Evolutionary conservation across 2,797 vertebrate genomes (phyloP).

Genomic region (Clarias pachynema): DNA sequence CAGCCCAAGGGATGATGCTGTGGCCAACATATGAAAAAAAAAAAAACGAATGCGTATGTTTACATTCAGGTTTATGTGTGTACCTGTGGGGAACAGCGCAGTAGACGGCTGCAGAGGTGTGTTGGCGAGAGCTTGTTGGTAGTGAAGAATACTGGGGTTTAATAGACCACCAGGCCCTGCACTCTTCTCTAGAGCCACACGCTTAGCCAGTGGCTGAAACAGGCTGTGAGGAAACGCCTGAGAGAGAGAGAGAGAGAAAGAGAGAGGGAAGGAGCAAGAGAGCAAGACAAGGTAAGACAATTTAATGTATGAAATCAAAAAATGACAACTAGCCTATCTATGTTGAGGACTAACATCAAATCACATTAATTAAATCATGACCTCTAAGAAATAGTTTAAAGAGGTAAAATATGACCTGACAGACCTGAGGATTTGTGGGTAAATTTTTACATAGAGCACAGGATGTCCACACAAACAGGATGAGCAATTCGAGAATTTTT

Average conservation of each 20-base stretch:
- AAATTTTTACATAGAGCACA: conserved; percentile 44
- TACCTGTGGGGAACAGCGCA: conserved; percentile 86
- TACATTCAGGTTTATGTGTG: conserved; percentile 2
- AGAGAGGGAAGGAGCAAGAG: background rate
- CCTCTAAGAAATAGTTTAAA: conserved; percentile 12
- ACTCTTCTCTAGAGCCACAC: conserved; percentile 95
- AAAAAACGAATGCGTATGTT: background rate
- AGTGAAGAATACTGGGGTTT: conserved; percentile 96
- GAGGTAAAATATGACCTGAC: conserved; percentile 18
- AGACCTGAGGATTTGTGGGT: conserved; percentile 40
- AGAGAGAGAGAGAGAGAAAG: background rate
- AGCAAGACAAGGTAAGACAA: conserved; percentile 1
- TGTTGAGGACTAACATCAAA: background rate
- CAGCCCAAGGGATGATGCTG: background rate
- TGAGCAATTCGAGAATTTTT: conserved; percentile 68
- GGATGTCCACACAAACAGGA: conserved; percentile 61
- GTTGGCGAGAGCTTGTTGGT: conserved; percentile 95
- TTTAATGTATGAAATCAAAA: background rate
- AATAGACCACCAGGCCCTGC: conserved; percentile 90
- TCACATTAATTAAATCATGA: conserved; percentile 21
- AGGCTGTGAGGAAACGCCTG: conserved; percentile 94
- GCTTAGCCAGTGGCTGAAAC: conserved; percentile 98
- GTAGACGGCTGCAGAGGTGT: conserved; percentile 88
- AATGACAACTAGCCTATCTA: conserved; percentile 8
- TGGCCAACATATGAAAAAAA: background rate